Conservation (phyloP, 2,888 invertebrate species). For the Dendrolimus pini region DNA sequence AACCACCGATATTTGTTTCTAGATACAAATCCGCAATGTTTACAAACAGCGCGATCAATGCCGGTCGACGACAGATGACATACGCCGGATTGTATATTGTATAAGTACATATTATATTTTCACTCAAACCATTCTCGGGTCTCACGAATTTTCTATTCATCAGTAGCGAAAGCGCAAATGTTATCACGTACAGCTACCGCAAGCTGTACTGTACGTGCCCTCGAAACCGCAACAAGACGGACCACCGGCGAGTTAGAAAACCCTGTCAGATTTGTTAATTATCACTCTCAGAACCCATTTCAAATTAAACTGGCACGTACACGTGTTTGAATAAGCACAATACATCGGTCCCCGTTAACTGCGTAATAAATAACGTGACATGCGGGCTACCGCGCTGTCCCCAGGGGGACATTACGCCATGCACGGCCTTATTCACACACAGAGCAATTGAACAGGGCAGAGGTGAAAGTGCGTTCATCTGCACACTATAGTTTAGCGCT, state of each 20-base stretch:
- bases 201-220: slow-evolving; percentile 7
- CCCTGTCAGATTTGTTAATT: background rate
- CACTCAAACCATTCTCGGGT: background rate
- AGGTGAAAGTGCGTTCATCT: slow-evolving; percentile 63
- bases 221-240: slow-evolving; percentile 12
- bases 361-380: slow-evolving; percentile 2
- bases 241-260: slow-evolving; percentile 2
- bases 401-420: slow-evolving; percentile 1
- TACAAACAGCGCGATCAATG: slow-evolving; percentile 65
- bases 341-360: slow-evolving; percentile 5
- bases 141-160: background rate
- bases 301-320: background rate
- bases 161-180: slow-evolving; percentile 18
- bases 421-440: slow-evolving; percentile 44
- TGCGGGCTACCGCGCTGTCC: background rate
- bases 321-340: slow-evolving; percentile 17
- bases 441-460: slow-evolving; percentile 40
- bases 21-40: slow-evolving; percentile 39
- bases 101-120: background rate
- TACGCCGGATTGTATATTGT: background rate
- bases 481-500: slow-evolving; percentile 22
- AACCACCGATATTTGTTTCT: too few species aligned
- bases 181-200: background rate
- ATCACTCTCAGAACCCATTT: background rate
- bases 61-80: slow-evolving; percentile 26